Evolutionary conservation across 1,140 invertebrate genomes (phyloP).

Genomic region (Drosophila pachea): DNA sequence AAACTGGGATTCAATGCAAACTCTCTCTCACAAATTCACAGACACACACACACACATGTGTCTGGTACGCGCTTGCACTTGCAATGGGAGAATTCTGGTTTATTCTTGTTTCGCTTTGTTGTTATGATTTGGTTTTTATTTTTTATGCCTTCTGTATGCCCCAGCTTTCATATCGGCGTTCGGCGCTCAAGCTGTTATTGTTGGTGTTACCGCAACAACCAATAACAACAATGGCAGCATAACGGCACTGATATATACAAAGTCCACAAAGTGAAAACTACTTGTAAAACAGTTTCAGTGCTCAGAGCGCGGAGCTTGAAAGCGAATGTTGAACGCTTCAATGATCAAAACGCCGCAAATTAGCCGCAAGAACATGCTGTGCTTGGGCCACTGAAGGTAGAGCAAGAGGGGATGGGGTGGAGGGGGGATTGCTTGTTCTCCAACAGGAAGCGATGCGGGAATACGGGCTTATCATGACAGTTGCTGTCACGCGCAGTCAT

Average conservation of each 20-base stretch:
- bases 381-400: neutral
- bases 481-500: no score
- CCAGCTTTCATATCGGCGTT: slow-evolving; percentile 8
- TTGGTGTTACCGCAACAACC: slow-evolving; percentile 12
- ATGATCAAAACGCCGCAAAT: slow-evolving; percentile 17
- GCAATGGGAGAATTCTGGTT: slow-evolving; percentile 45
- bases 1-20: slow-evolving; percentile 24
- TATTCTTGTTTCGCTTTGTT: slow-evolving; percentile 19
- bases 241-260: slow-evolving; percentile 11
- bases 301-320: slow-evolving; percentile 14
- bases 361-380: slow-evolving; percentile 6
- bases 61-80: slow-evolving; percentile 34
- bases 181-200: neutral
- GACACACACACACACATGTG: slow-evolving; percentile 11
- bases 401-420: neutral
- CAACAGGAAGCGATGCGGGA: neutral
- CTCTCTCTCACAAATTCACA: slow-evolving; percentile 7
- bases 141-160: slow-evolving; percentile 29
- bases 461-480: neutral
- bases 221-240: slow-evolving; percentile 33
- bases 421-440: neutral
- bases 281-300: slow-evolving; percentile 19
- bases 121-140: slow-evolving; percentile 33
- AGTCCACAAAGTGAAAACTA: slow-evolving; percentile 31
- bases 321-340: slow-evolving; percentile 28